phyloP scores from a whole-genome alignment of 2,113 vertebrate genomes.

The Martes martes region DNA sequence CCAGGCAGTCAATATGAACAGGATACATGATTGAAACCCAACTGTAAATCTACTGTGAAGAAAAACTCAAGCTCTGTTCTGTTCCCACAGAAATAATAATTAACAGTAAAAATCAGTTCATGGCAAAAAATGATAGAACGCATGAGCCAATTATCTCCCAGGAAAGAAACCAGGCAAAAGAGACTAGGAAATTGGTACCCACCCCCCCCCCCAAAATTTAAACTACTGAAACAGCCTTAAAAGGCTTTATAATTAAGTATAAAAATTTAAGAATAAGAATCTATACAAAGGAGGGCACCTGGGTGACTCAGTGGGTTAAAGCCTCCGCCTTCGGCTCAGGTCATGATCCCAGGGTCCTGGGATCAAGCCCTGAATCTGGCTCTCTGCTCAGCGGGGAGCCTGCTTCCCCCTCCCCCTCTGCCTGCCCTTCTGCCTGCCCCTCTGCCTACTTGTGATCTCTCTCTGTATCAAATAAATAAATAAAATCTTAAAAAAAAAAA shows the following conservation, averaged over 20 bases:
- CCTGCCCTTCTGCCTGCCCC: too few relatives aligned
- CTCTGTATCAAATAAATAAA: too few relatives aligned
- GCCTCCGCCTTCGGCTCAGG: too few relatives aligned
- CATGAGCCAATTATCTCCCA: background rate
- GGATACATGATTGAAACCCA: background rate
- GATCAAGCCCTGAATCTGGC: too few relatives aligned
- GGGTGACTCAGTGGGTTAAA: too few relatives aligned
- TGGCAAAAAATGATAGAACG: background rate
- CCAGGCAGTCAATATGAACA: slow-evolving; percentile 13
- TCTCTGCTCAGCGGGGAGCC: too few relatives aligned
- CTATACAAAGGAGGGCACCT: background rate
- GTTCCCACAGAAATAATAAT: background rate
- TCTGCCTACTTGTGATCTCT: too few relatives aligned
- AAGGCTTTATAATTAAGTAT: background rate
- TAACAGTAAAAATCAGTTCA: background rate
- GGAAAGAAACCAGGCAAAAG: background rate
- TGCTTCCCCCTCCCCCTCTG: too few relatives aligned
- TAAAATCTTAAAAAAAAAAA: background rate
- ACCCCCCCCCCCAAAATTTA: background rate
- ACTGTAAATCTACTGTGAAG: background rate
- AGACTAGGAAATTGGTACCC: background rate
- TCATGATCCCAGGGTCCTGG: too few relatives aligned
- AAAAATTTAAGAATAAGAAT: background rate
- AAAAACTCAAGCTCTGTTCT: background rate
- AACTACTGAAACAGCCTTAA: background rate